Conservation (phyloP, 2,797 vertebrate species). For the Alosa sapidissima region DNA sequence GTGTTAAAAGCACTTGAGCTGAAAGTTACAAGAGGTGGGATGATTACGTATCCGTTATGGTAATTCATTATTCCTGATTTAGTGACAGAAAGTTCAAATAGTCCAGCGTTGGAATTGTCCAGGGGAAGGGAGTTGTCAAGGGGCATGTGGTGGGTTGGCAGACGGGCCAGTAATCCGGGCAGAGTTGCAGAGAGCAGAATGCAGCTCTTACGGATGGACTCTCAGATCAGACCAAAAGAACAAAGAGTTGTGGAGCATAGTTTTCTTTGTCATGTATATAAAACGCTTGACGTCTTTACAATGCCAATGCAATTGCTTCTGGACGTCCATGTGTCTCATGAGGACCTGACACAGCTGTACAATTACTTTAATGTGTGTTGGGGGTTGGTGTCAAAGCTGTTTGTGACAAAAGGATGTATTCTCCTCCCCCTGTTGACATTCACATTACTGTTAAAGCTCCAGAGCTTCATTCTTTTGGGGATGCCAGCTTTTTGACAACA, state of each 20-base stretch:
- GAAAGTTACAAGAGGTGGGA: too few species aligned
- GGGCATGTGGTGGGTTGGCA: too few species aligned
- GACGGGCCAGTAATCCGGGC: too few species aligned
- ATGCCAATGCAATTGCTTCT: not conserved
- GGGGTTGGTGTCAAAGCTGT: not conserved
- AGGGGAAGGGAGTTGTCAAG: too few species aligned
- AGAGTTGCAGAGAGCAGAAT: not conserved
- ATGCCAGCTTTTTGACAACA: not conserved
- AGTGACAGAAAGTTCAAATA: too few species aligned
- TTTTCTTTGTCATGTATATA: not conserved
- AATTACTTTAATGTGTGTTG: not conserved
- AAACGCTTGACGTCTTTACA: not conserved
- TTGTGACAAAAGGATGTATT: not conserved
- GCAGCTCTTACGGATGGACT: not conserved
- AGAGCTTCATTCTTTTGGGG: not conserved
- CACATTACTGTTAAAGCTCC: not conserved
- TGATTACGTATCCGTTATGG: too few species aligned
- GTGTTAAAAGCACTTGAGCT: too few species aligned
- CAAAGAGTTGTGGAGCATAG: not conserved
- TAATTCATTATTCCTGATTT: too few species aligned
- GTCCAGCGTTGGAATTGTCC: too few species aligned
- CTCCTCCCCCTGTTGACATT: not conserved
- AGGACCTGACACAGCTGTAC: not conserved
- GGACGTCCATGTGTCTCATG: not conserved
- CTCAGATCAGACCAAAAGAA: not conserved